Conservation (phyloP, 92 coral and sea anemone genomes). For the Parazoanthus swiftii region DNA sequence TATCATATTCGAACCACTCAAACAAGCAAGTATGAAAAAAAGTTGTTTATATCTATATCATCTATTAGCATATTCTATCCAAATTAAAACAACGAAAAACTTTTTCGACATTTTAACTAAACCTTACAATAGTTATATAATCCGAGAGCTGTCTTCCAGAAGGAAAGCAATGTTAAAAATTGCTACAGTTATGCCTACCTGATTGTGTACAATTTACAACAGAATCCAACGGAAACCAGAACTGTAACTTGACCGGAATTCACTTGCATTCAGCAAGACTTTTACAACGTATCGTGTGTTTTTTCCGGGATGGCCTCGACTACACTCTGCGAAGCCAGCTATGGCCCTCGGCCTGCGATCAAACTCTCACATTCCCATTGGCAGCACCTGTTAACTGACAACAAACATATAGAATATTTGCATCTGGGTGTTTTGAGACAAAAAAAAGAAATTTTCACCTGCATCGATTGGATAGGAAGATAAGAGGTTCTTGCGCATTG, state of each 20-base stretch:
- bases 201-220: background rate
- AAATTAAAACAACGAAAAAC: background rate
- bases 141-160: no score
- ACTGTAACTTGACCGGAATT: background rate
- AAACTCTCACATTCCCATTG: conserved; percentile 3
- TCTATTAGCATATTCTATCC: background rate
- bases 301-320: background rate
- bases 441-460: background rate
- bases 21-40: conserved; percentile 4
- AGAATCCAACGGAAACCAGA: conserved; percentile 6
- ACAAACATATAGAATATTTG: conserved; percentile 18
- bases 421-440: conserved; percentile 35
- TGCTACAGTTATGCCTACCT: background rate
- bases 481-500: conserved; percentile 1
- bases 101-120: background rate
- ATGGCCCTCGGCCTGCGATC: background rate
- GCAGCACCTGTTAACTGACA: conserved; percentile 27
- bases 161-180: background rate
- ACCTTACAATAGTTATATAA: background rate
- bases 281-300: background rate
- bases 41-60: background rate
- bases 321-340: conserved; percentile 1
- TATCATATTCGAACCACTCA: background rate
- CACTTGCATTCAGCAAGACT: background rate
- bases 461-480: conserved; percentile 32